Base-by-base conservation (phyloP, 2,113 vertebrate genomes). In the Saccopteryx bilineata region DNA sequence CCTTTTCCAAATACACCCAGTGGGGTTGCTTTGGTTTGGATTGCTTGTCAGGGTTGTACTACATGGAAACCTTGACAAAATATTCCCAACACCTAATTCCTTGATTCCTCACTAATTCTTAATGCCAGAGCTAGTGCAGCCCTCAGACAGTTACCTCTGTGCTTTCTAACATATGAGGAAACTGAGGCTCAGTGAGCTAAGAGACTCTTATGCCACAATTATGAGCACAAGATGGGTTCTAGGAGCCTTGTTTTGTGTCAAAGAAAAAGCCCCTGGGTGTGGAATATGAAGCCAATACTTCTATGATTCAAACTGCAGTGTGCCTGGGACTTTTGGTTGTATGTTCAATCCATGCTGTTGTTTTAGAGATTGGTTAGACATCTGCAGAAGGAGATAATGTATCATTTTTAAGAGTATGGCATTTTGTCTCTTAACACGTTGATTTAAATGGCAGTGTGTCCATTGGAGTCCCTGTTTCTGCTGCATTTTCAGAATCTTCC, bases 281-380 rank as follows among this genome's bases (percentile, higher is more conserved):
- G 39, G 23, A 80, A 50, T 50, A 54, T 31, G 39, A 80, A 18
- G 48, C 2, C 11, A 31, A 13, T 3, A 31, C 12, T n/a, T 28
- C 14, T 39, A 60, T 1, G 2, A 23, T 7, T 6, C 52, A 79
- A 7, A n/a, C 23, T 18, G 3, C 5, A 56, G 18, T 26, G 9
- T 10, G 48, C 78, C 50, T 50, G 19, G 60, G 24, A 65, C 7
- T 46, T 48, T 39, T 56, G 46, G 24, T 11, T n/a, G 1, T 7
- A 14, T 28, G 2, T 5, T 18, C 23, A 61, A 26, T 9, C 13
- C 23, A 24, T 9, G 7, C 12, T 33, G 1, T 12, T 26, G 0
- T 56, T 26, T 84, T 50, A 76, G 39, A 54, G 2, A n/a, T 5
- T 19, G 26, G 1, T 24, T 56, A 18, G 12, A 46, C 13, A 2